A percentile compares a stretch with the other conserved stretches of the same genome.
Evolutionary conservation across 2,888 invertebrate species (phyloP).

Genomic region (Callosobruchus maculatus): DNA sequence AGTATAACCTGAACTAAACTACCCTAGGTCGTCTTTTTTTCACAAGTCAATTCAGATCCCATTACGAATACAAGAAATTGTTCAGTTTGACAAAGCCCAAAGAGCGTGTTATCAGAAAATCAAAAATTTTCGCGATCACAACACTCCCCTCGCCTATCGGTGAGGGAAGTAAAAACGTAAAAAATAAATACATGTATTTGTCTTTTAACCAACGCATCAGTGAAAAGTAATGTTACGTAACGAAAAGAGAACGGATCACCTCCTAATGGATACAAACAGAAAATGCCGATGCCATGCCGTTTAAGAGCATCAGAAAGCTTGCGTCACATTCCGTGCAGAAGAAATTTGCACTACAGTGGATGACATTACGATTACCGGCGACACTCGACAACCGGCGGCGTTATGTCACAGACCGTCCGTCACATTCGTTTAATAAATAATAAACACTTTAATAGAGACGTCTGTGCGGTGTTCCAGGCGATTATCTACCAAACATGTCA

Average conservation of each 20-base stretch:
- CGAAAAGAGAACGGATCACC: background rate
- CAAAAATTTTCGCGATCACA: too few species aligned
- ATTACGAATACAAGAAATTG: too few species aligned
- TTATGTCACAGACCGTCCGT: background rate
- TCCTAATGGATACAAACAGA: background rate
- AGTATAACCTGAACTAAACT: too few species aligned
- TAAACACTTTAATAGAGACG: background rate
- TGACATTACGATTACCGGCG: background rate
- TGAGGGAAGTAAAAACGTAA: too few species aligned
- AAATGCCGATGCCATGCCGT: background rate
- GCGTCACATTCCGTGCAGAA: background rate
- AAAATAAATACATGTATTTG: background rate
- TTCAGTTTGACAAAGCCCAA: too few species aligned
- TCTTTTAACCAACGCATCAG: background rate
- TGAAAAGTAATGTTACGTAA: background rate
- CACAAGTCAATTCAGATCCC: too few species aligned
- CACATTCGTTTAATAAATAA: background rate
- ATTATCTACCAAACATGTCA: background rate
- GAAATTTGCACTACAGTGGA: background rate
- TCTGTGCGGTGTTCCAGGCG: background rate
- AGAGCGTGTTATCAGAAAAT: too few species aligned
- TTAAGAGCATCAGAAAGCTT: background rate
- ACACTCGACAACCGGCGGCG: background rate
- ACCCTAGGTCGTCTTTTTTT: too few species aligned
- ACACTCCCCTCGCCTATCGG: too few species aligned